These are phyloP conservation scores for Mesoligia furuncula DNA, from an alignment of 2,888 invertebrate genomes.

Conservation along the genomic window DNA sequence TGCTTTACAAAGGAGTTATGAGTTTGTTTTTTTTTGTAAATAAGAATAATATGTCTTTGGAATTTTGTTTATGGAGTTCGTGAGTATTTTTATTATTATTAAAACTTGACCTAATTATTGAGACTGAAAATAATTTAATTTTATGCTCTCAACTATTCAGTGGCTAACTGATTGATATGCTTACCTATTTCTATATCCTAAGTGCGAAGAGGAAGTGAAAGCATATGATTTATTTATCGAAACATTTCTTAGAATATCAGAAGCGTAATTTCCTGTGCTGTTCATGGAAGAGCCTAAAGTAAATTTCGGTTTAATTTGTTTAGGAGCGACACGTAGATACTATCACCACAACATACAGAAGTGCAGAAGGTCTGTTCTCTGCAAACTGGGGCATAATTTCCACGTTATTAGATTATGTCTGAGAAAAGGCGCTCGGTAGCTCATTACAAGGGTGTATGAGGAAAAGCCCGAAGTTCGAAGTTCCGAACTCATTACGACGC, in stretches of 20 bases:
- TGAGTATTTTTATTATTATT: background rate
- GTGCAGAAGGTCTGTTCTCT: slow-evolving; percentile 25
- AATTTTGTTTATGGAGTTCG: slow-evolving; percentile 9
- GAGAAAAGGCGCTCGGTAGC: slow-evolving; percentile 1
- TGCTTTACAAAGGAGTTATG: slow-evolving; percentile 19
- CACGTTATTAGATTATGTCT: slow-evolving; percentile 24
- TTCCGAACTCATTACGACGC: background rate
- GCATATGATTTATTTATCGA: slow-evolving; percentile 1
- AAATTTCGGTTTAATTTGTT: slow-evolving; percentile 53
- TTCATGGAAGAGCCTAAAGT: slow-evolving; percentile 50
- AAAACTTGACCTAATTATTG: background rate
- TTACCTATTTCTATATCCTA: background rate
- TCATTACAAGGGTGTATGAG: background rate
- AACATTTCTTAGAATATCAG: slow-evolving; percentile 21
- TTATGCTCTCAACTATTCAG: background rate
- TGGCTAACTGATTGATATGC: background rate
- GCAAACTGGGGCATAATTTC: background rate
- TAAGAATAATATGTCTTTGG: background rate
- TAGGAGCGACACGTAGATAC: slow-evolving; percentile 15
- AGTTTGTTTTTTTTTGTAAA: background rate
- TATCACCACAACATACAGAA: background rate
- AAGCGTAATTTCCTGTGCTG: slow-evolving; percentile 31
- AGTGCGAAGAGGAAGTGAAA: background rate
- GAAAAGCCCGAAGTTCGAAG: background rate
- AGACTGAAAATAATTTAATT: background rate